Base-by-base conservation (phyloP, 2,113 vertebrate species). In the Pelecanus crispus region DNA sequence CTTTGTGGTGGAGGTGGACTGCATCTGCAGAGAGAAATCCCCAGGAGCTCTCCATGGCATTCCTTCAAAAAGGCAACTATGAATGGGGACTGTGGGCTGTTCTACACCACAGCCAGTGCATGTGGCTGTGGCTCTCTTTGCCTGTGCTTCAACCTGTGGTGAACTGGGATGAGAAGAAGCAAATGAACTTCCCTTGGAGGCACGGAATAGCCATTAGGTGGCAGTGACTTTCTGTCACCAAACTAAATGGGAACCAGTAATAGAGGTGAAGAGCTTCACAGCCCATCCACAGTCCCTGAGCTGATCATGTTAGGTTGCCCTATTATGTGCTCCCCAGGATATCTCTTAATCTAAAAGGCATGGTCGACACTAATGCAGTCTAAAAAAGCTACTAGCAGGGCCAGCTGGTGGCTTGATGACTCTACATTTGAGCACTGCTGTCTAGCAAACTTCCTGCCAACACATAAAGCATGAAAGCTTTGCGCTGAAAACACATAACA, bases 401-500 rank as follows among this genome's bases (percentile, higher is more conserved):
- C 95, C 95, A 95, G 92, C 94, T 97, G 94, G 79, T 95, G 53
- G 42, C 67, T 95, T 95, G 84, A 92, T 95, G 87, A 90, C 78
- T 90, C 63, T 85, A 58, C 89, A 62, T 86, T 89, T 87, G 84
- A 78, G 65, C 56, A 62, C 40, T 86, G 55, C 78, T 86, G 95
- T 94, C 89, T 91, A 78, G 72, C 72, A 92, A 55, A 81, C 90
- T 95, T 96, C 89, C 94, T 96, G 88, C 67, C 85, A 89, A 58
- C 29, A 52, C 52, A 81, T 25, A 68, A 77, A 87, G 59, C 56
- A 50, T 47, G 53, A 81, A 85, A 86, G 92, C 90, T 93, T 96
- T 93, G 81, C 31, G 20, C n/a, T 91, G 78, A 85, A 93, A 96
- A 96, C 79, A 82, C 49, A 15, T 65, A 94, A 86, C 61, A 84